Conservation (phyloP, 2,113 vertebrate genomes). For the Corythornis madagascariensis region DNA sequence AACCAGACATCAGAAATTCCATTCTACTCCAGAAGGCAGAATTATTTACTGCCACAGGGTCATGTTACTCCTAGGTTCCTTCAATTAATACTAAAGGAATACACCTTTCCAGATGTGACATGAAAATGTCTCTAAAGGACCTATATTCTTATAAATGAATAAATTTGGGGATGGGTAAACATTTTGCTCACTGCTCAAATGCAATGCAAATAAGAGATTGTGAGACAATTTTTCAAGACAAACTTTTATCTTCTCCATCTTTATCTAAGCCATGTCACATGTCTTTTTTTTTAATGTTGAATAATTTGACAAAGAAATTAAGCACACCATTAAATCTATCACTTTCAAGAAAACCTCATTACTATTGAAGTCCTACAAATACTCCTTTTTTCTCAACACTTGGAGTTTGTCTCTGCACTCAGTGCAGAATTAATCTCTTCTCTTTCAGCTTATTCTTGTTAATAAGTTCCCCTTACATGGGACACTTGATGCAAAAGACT, state of each 20-base stretch:
- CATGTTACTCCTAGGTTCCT: neutral
- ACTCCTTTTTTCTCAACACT: fast-evolving
- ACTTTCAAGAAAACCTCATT: neutral
- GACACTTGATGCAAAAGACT: neutral
- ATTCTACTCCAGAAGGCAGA: constrained; percentile 19
- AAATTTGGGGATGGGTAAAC: neutral
- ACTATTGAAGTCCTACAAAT: neutral
- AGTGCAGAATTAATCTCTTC: neutral
- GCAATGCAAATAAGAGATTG: neutral
- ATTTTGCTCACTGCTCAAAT: neutral
- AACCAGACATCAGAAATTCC: constrained; percentile 63
- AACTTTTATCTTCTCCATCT: neutral
- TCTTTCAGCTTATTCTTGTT: neutral
- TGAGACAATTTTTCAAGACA: neutral
- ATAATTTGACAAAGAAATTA: neutral
- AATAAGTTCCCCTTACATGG: neutral
- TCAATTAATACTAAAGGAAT: constrained; percentile 43
- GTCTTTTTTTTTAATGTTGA: neutral
- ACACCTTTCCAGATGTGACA: constrained; percentile 31
- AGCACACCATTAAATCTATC: neutral
- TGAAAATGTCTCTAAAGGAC: neutral
- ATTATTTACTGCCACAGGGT: constrained; percentile 50
- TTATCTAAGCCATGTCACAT: neutral
- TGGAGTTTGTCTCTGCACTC: neutral
- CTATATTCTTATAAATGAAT: neutral